These are phyloP conservation scores for Grallaria varia DNA, from an alignment of 2,113 vertebrate species.

Conservation along the genomic window DNA sequence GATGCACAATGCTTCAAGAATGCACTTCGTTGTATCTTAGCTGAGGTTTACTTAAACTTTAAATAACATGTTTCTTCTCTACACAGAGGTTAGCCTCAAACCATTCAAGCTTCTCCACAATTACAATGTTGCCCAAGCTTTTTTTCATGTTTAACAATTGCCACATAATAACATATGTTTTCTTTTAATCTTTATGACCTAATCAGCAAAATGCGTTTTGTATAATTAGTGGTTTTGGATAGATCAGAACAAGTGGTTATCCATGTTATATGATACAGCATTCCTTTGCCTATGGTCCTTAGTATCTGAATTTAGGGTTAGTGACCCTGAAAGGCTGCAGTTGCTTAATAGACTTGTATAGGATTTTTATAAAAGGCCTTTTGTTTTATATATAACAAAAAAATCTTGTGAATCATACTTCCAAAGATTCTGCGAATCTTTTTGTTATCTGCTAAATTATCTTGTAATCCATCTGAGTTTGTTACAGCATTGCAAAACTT, in stretches of 20 bases:
- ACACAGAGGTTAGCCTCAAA: not conserved
- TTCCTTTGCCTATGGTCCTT: not conserved
- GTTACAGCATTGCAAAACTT: not conserved
- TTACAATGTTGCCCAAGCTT: not conserved
- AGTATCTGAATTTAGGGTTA: not conserved
- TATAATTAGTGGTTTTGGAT: not conserved
- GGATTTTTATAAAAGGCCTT: not conserved
- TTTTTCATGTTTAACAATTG: not conserved
- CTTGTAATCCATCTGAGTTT: not conserved
- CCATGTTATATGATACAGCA: rapidly evolving
- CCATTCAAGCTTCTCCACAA: not conserved
- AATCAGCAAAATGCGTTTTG: not conserved
- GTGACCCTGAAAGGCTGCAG: not conserved
- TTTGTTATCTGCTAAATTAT: not conserved
- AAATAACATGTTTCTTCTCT: not conserved
- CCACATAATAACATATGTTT: not conserved
- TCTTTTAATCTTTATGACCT: not conserved
- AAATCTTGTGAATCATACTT: not conserved
- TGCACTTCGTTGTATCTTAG: not conserved
- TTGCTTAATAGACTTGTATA: not conserved
- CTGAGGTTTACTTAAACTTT: not conserved
- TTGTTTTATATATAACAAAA: not conserved
- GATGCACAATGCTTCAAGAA: not conserved
- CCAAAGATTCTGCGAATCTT: not conserved
- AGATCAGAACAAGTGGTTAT: not conserved